phyloP scores from a whole-genome alignment of 1,140 invertebrate genomes.

The Vanessa tameamea region DNA sequence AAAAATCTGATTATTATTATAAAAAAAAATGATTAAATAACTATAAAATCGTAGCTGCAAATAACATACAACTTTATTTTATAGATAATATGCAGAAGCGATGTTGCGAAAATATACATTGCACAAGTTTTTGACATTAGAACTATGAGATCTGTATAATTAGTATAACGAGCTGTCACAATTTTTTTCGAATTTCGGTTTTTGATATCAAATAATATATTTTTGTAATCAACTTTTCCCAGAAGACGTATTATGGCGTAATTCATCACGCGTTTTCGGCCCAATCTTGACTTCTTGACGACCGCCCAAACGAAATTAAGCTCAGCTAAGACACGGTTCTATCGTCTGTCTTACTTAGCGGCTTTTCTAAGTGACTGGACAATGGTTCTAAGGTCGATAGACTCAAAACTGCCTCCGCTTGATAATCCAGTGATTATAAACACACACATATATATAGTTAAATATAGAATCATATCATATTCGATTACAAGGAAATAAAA shows the following conservation, averaged over 20 bases:
- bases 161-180: no score
- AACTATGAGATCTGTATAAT: no score
- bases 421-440: not conserved
- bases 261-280: constrained; percentile 5
- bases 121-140: no score
- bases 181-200: no score
- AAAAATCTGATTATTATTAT: not conserved
- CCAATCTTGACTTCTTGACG: constrained; percentile 19
- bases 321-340: constrained; percentile 11
- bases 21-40: no score
- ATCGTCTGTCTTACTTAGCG: constrained; percentile 20
- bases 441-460: not conserved
- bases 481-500: no score
- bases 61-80: no score
- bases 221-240: not conserved
- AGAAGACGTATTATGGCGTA: not conserved
- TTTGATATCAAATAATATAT: no score
- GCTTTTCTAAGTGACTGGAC: constrained; percentile 10
- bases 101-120: no score
- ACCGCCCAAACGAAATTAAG: constrained; percentile 21
- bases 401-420: not conserved
- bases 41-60: no score
- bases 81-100: no score
- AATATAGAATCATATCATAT: no score
- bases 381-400: not conserved